phyloP scores from a whole-genome alignment of 2,113 vertebrate genomes.

The Tetraodon nigroviridis region DNA sequence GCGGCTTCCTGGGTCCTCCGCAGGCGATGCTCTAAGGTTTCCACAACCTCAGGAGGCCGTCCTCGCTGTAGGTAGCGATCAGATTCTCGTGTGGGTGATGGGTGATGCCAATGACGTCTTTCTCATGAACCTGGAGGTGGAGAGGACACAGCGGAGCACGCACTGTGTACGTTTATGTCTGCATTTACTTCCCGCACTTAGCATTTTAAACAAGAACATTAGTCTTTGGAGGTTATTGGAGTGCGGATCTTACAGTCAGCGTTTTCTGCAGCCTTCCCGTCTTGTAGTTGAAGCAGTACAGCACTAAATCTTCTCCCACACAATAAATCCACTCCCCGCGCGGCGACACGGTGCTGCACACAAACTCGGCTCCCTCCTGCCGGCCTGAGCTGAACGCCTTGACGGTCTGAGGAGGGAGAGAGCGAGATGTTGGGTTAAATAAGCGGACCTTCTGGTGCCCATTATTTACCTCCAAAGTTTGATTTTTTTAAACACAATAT shows the following conservation, averaged over 20 bases:
- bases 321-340: slow-evolving; percentile 98
- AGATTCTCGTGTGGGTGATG: slow-evolving; percentile 97
- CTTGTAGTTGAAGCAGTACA: slow-evolving; percentile 93
- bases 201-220: no score
- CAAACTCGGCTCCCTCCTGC: slow-evolving; percentile 89
- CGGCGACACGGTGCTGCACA: slow-evolving; percentile 92
- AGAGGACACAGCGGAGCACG: slow-evolving; percentile 30
- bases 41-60: slow-evolving; percentile 82
- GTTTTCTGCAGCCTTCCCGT: slow-evolving; percentile 95
- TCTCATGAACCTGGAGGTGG: slow-evolving; percentile 86
- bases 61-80: slow-evolving; percentile 93
- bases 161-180: no score
- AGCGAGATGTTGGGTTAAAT: background rate
- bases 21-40: slow-evolving; percentile 60
- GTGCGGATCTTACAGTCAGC: slow-evolving; percentile 74
- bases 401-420: slow-evolving; percentile 63
- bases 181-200: no score
- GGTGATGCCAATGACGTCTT: slow-evolving; percentile 92
- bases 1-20: slow-evolving; percentile 20
- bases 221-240: background rate
- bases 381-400: slow-evolving; percentile 93
- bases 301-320: slow-evolving; percentile 94
- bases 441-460: no score
- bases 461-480: no score
- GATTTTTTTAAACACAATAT: no score